Percentiles rank a stretch among this genome's conserved stretches.
Conservation (phyloP, 2,113 vertebrate species). For the Xenus cinereus region DNA sequence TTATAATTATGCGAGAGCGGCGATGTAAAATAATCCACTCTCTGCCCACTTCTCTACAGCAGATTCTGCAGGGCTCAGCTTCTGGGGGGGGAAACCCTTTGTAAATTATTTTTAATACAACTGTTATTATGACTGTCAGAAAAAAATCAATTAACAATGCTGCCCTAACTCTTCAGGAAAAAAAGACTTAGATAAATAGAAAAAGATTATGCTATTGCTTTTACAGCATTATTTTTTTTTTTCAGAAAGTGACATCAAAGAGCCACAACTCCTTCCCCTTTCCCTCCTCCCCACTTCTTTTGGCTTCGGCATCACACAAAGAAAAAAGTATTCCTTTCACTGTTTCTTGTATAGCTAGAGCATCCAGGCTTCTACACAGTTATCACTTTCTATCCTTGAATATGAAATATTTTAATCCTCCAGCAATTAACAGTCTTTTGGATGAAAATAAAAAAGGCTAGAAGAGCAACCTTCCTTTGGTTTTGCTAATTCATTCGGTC, state of each 20-base stretch:
- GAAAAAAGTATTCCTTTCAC: conserved; percentile 50
- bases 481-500: conserved; percentile 44
- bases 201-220: conserved; percentile 46
- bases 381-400: conserved; percentile 14
- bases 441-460: conserved; percentile 12
- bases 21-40: conserved; percentile 24
- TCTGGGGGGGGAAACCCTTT: neutral
- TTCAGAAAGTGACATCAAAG: conserved; percentile 56
- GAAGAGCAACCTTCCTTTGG: conserved; percentile 36
- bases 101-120: conserved; percentile 66
- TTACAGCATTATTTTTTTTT: conserved; percentile 7
- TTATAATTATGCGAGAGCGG: conserved; percentile 25
- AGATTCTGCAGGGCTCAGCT: conserved; percentile 35
- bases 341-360: neutral
- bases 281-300: fast-evolving
- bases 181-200: conserved; percentile 43
- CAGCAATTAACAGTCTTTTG: conserved; percentile 42
- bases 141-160: conserved; percentile 71
- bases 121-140: conserved; percentile 46
- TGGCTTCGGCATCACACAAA: conserved; percentile 38
- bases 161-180: conserved; percentile 53
- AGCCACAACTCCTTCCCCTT: neutral
- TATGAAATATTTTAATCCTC: conserved; percentile 63
- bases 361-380: neutral
- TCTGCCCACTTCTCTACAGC: conserved; percentile 11